Base-by-base conservation (phyloP, 2,113 vertebrate species). In the Peucedramus taeniatus region DNA sequence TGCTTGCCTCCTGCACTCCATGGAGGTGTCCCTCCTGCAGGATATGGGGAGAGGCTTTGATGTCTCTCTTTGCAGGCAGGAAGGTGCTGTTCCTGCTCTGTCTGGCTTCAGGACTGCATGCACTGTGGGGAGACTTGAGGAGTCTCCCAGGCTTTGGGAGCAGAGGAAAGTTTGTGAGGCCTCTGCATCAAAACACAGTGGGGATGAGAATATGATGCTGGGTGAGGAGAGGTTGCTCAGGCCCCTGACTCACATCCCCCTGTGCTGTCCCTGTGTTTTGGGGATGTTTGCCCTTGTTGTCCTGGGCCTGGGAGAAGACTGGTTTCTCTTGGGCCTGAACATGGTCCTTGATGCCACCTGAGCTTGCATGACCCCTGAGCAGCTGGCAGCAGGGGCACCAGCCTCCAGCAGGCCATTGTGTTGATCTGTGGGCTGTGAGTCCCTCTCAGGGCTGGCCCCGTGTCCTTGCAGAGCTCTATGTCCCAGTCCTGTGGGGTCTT, bases 361-460 rank as follows among this genome's bases (percentile, higher is more conserved):
- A 72, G 54, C 40, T 53, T 80, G n/a, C 18, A 13, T n/a, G 66
- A 51, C 19, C 28, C 18, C 26, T 47, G 45, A 72, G 79, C 53
- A 84, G 50, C 47, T 75, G 64, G 28, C 74, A 88, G 74, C 31
- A 69, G 71, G 86, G 49, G 50, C 57, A 47, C 11, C 60, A 65
- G 71, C 37, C 79, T 53, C 59, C 80, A 94, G 64, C 60, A 83
- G 70, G n/a, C 47, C 60, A 39, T 9, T 0, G 3, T 26, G 31
- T 24, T 75, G 59, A 64, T 4, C 56, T 63, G 2, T 57, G 56
- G 37, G 72, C 65, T 61, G 19, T 16, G 78, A 75, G 49, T 35
- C 49, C 8, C 5, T 28, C 65, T 82, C 0, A 0, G 28, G 79
- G 54, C 69, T 79, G 61, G 56, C 45, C 24, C 16, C 0, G 0